Conservation (phyloP, 1,140 invertebrate species). For the Halyomorpha halys region DNA sequence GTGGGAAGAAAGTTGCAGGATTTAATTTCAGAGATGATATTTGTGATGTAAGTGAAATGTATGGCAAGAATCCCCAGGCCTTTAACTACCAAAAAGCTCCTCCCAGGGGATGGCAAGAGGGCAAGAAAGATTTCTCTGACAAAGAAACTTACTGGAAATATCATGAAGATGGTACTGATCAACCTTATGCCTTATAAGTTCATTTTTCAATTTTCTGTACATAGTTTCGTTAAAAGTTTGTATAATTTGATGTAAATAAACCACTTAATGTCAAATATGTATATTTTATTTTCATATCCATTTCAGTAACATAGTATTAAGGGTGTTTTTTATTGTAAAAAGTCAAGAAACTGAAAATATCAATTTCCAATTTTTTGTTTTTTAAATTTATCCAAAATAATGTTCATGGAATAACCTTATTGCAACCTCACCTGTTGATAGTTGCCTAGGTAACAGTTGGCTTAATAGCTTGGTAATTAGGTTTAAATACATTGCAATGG, state of each 20-base stretch:
- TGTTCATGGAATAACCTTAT: no score
- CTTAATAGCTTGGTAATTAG: no score
- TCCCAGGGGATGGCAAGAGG: slow-evolving; percentile 65
- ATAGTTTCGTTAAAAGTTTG: neutral
- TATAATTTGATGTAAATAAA: neutral
- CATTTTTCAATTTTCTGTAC: neutral
- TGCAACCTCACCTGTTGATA: no score
- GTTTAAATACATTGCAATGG: neutral
- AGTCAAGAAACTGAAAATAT: no score
- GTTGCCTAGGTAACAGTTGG: neutral
- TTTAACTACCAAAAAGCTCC: slow-evolving; percentile 70
- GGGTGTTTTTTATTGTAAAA: no score
- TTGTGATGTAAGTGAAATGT: slow-evolving; percentile 52
- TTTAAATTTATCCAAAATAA: no score
- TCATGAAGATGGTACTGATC: slow-evolving; percentile 49
- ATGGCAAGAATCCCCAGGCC: slow-evolving; percentile 51
- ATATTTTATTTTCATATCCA: no score
- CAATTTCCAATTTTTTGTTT: no score
- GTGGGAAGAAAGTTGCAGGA: slow-evolving; percentile 55
- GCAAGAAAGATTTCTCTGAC: slow-evolving; percentile 67
- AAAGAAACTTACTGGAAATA: slow-evolving; percentile 63
- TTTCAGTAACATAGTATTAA: no score
- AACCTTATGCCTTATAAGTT: slow-evolving; percentile 51
- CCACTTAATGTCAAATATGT: neutral
- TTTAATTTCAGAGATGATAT: slow-evolving; percentile 50